Conservation (phyloP, 2,888 invertebrate genomes). For the Thera obeliscata region DNA sequence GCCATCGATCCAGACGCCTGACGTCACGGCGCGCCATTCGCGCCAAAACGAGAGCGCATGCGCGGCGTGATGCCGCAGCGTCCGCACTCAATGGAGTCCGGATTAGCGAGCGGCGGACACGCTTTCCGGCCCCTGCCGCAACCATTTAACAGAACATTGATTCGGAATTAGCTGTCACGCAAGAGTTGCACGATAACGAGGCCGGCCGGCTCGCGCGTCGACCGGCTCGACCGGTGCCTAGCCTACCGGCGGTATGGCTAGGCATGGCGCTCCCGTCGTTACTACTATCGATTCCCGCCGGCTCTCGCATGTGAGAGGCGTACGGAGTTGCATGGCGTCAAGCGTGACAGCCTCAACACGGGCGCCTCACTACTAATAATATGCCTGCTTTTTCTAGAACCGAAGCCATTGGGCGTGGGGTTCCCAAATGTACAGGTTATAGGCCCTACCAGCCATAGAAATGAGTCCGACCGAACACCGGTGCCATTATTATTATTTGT, state of each 20-base stretch:
- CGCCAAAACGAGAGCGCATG: conserved; percentile 83
- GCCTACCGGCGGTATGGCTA: conserved; percentile 18
- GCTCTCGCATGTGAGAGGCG: conserved; percentile 74
- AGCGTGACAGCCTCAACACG: conserved; percentile 81
- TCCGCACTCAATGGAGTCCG: conserved; percentile 79
- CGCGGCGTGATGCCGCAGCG: conserved; percentile 78
- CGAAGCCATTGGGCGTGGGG: conserved; percentile 74
- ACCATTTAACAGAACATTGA: conserved; percentile 65
- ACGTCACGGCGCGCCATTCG: conserved; percentile 83
- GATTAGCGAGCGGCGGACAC: conserved; percentile 75
- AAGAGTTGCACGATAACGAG: conserved; percentile 62
- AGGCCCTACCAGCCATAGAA: conserved; percentile 18
- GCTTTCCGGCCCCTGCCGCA: conserved; percentile 69
- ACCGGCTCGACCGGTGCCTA: conserved; percentile 47
- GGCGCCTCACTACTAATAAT: conserved; percentile 76
- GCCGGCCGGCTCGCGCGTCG: conserved; percentile 53
- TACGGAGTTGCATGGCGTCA: conserved; percentile 83
- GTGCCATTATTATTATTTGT: conserved; percentile 21
- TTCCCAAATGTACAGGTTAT: conserved; percentile 82
- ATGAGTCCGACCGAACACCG: conserved; percentile 4
- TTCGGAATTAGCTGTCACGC: conserved; percentile 69
- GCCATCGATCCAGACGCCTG: conserved; percentile 84
- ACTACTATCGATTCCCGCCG: conserved; percentile 47
- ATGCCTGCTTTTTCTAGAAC: conserved; percentile 82
- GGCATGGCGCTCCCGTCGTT: conserved; percentile 36